Conservation (phyloP, 1,140 invertebrate species). For the Paralvinella palmiformis region DNA sequence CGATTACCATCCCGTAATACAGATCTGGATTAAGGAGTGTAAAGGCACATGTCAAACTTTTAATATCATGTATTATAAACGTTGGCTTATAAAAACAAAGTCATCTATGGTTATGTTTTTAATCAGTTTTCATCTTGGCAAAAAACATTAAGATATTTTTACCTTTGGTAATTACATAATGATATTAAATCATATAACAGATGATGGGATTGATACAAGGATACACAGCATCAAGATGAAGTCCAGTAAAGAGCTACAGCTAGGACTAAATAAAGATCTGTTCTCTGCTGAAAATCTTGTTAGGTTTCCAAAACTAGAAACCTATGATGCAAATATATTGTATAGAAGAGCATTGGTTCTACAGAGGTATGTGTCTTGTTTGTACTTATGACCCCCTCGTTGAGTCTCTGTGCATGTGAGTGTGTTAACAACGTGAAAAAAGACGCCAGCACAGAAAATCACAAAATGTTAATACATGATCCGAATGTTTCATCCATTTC, state of each 20-base stretch:
- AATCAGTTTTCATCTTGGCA: neutral
- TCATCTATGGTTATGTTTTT: neutral
- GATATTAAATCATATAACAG: slow-evolving; percentile 27
- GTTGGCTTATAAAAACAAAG: no score
- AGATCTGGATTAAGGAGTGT: slow-evolving; percentile 44
- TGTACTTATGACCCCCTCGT: neutral
- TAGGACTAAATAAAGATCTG: slow-evolving; percentile 41
- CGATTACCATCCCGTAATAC: slow-evolving; percentile 41
- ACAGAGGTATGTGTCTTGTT: slow-evolving; percentile 40
- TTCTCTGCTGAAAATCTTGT: slow-evolving; percentile 38
- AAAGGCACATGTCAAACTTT: slow-evolving; percentile 29
- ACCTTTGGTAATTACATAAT: neutral
- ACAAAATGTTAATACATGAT: no score
- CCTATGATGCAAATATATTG: slow-evolving; percentile 31
- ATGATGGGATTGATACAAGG: slow-evolving; percentile 45
- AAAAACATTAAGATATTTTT: no score
- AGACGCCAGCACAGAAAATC: no score
- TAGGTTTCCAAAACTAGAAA: slow-evolving; percentile 40
- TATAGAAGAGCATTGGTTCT: slow-evolving; percentile 38
- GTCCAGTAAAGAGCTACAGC: slow-evolving; percentile 39
- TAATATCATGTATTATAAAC: no score
- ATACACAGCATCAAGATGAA: slow-evolving; percentile 42
- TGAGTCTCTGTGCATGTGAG: neutral
- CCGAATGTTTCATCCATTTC: no score
- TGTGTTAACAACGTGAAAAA: no score